Evolutionary conservation across 2,888 invertebrate species (phyloP), one percentile per base, ranked within the genome.

Genomic region (Drosophila peninsularis): DNA sequence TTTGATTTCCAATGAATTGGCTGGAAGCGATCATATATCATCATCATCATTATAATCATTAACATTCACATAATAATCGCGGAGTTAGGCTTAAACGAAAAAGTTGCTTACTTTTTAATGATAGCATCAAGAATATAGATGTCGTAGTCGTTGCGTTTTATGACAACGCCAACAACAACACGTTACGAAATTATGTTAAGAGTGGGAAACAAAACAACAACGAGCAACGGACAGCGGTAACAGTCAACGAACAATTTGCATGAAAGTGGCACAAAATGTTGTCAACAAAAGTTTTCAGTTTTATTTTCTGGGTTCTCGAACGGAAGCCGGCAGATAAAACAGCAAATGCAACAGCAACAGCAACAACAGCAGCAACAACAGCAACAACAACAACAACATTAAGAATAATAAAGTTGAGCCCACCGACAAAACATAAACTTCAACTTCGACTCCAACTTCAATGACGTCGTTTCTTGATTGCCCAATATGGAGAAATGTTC

Each of bases 231-330:
- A n/a, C 69, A 60, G 71, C 50, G 54, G 11, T 41, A 77, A 63
- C 73, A 72, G 82, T 72, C 74, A 41, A 54, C 72, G 30, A 52
- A 86, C 68, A 82, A 81, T 89, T 89, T 89, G 88, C 85, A 85
- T 87, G 85, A 89, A 85, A 85, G 89, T 89, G 85, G 85, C 85
- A 89, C 78, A 78, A 67, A 82, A 57, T 63, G 71, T 68, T 82
- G 75, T 80, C 71, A 75, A 70, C 70, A 47, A 67, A 60, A 62
- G 57, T 75, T 71, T 81, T 61, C 36, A 68, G 68, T 68, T 66
- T 64, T 41, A 58, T 65, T 74, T 70, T 74, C 68, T 71, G 67
- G 61, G 75, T 71, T 62, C 82, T 65, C 49, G 39, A 77, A 85
- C 86, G 83, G 88, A 88, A 88, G 82, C 71, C 71, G 62, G 27